A percentile compares a stretch with the other conserved stretches of the same genome.
These are phyloP conservation scores for Manis crassicaudata DNA, from an alignment of 2,797 vertebrate species.

Conservation along the genomic window DNA sequence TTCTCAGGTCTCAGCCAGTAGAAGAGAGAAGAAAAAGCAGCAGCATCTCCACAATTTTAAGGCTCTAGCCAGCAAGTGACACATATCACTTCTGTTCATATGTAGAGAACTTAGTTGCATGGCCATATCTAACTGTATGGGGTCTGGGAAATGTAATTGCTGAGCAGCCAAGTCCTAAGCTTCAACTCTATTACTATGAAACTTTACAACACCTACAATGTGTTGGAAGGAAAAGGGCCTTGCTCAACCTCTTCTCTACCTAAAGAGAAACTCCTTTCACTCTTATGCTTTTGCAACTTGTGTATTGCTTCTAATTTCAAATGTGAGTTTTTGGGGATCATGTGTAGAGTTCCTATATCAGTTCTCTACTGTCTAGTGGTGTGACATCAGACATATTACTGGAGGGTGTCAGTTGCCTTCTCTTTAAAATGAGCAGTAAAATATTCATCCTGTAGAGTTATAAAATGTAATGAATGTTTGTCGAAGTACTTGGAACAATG, in stretches of 20 bases:
- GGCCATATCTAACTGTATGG: neutral
- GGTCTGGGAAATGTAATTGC: neutral
- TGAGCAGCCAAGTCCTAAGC: neutral
- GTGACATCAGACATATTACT: neutral
- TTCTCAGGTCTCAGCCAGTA: neutral
- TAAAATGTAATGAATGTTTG: neutral
- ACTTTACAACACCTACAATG: neutral
- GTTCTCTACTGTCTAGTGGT: neutral
- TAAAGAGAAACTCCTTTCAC: neutral
- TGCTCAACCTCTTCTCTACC: neutral
- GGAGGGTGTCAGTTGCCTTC: neutral
- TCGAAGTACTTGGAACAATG: neutral
- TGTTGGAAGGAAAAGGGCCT: neutral
- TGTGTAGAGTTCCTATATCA: neutral
- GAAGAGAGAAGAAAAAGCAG: neutral
- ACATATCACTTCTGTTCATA: neutral
- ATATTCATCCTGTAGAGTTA: neutral
- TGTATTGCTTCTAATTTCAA: neutral
- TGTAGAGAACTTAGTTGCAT: neutral
- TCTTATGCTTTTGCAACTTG: neutral
- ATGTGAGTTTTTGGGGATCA: neutral
- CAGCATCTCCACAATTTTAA: neutral
- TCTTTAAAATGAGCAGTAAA: neutral
- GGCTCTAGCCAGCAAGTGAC: neutral
- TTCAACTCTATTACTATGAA: neutral